phyloP scores from a whole-genome alignment of 2,113 vertebrate species.

The Esox niger region DNA sequence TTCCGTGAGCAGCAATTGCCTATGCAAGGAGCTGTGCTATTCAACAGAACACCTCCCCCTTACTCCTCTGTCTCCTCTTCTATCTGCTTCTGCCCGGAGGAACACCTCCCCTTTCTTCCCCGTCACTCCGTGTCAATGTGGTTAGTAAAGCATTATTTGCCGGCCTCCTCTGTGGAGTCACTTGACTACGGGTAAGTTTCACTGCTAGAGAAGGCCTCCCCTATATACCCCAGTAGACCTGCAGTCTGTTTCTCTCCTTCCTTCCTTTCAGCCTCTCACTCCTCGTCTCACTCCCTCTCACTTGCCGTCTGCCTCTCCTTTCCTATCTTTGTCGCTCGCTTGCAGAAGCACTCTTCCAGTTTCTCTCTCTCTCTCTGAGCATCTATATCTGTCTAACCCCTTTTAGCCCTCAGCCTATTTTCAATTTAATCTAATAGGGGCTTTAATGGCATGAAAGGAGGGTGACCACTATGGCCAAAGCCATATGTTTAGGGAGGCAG shows the following conservation, averaged over 20 bases:
- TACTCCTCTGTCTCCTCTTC: background rate
- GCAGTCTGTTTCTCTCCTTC: too few relatives aligned
- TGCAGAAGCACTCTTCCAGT: constrained; percentile 5
- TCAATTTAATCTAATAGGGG: too few relatives aligned
- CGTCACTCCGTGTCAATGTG: constrained; percentile 60
- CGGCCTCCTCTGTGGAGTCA: constrained; percentile 48
- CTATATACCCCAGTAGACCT: constrained; percentile 11
- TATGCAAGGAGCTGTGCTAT: background rate
- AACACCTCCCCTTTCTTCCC: constrained; percentile 25
- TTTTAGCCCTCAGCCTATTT: too few relatives aligned
- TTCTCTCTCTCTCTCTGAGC: constrained; percentile 9
- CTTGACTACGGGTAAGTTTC: constrained; percentile 58
- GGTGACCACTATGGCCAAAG: too few relatives aligned
- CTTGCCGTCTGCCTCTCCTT: background rate
- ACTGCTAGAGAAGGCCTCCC: constrained; percentile 38
- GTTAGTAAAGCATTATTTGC: constrained; percentile 66
- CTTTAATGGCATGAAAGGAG: too few relatives aligned
- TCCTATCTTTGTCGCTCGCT: constrained; percentile 5
- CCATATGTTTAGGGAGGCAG: too few relatives aligned
- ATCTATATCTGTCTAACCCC: constrained; percentile 1
- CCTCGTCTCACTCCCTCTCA: background rate
- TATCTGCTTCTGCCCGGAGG: constrained; percentile 4
- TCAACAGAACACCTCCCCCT: background rate
- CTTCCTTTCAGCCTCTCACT: constrained; percentile 5
- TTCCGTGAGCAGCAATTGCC: background rate